These are phyloP conservation scores for Parazoanthus atlanticus DNA, from an alignment of 92 coral and sea anemone genomes.

Conservation along the genomic window DNA sequence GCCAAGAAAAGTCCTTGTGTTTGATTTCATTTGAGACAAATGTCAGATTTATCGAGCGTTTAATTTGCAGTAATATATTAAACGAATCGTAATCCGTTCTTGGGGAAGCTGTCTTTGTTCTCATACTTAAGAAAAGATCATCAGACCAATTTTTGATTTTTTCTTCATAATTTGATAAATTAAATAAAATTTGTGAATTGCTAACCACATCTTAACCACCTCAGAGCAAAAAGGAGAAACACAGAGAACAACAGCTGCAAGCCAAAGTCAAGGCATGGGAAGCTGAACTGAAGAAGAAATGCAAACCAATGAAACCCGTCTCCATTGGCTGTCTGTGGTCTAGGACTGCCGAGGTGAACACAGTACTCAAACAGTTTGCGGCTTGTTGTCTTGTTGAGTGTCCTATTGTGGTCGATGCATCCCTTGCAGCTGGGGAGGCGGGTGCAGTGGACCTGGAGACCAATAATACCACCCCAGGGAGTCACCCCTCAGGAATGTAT, in stretches of 20 bases:
- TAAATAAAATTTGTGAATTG: not conserved
- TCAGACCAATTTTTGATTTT: no score
- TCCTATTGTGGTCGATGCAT: constrained; percentile 50
- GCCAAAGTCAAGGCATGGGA: constrained; percentile 98
- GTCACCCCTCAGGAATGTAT: constrained; percentile 65
- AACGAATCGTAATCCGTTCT: no score
- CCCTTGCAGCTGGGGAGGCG: constrained; percentile 27
- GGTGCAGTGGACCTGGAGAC: not conserved
- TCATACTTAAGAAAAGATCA: no score
- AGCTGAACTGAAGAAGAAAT: constrained; percentile 86
- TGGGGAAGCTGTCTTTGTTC: no score
- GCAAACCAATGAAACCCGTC: constrained; percentile 90
- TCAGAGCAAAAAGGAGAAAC: constrained; percentile 53
- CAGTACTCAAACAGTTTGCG: constrained; percentile 76
- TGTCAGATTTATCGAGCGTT: no score
- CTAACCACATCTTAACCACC: not conserved
- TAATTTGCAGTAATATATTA: no score
- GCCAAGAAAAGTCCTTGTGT: no score
- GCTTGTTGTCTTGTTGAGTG: constrained; percentile 77
- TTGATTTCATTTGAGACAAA: no score
- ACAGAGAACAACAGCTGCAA: constrained; percentile 72
- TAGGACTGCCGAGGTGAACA: constrained; percentile 56
- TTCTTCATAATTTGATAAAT: no score
- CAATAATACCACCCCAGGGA: constrained; percentile 35
- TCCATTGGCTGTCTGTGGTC: constrained; percentile 90